Base-by-base conservation (phyloP, 2,888 invertebrate species). In the Scaptomyza polygonia region DNA sequence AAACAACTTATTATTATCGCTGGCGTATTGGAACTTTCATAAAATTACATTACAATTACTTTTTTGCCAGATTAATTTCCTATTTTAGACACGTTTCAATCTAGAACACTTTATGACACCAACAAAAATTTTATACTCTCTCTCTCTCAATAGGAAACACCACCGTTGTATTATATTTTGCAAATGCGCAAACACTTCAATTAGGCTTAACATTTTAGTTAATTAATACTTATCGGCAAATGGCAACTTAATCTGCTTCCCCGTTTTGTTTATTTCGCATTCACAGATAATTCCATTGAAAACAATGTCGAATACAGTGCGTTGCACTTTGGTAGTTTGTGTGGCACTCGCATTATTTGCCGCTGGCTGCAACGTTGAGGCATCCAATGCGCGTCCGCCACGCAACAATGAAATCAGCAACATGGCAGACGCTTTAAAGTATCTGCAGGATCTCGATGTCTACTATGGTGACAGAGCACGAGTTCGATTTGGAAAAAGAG, bases 381-480 rank as follows among this genome's bases (percentile, higher is more conserved):
- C 90, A 25, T 89, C 88, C 3, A 91, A 90, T 64, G 87, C 90
- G 3, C 82, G 91, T 16, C 90, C 91, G 16, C 90, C 91, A 18
- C 88, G 91, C 29, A 93, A 93, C 72, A 90, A 89, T 53, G 92
- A 93, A 0, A 93, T 93, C 47, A 93, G 93, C 63, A 93, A 93
- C 79, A 94, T 95, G 93, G 94, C 94, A 0, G 94, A 95, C 72
- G 94, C 95, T 3, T 91, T 95, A 1, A 94, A 94, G 75, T 94
- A 94, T 90, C 92, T 95, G 69, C 94, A 95, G 74, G 94, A 94
- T 72, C 91, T 95, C 67, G 95, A 95, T 80, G 93, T 93, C 75
- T 93, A 93, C 85, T 95, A 95, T 84, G 94, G 94, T 3, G 94
- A 95, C 77, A 93, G 94, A 77, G 93, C 95, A 77, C 93, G 95